Percentiles rank a stretch among this genome's conserved stretches.
Evolutionary conservation across 2,113 vertebrate species (phyloP).

Genomic region (Lasiurus cinereus): DNA sequence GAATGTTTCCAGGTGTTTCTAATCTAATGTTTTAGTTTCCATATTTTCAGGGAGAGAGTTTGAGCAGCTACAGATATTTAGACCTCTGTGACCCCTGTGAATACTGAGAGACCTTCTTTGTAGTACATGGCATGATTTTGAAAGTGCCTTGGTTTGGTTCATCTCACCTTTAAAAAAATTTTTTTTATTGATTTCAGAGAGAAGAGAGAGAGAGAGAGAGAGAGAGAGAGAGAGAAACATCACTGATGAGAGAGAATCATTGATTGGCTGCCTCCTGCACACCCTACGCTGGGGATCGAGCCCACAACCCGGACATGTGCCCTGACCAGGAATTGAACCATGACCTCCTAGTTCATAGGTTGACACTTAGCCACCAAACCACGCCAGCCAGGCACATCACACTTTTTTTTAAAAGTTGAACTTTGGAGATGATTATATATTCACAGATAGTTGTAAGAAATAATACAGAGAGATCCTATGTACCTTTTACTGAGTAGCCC

Average conservation of each 20-base stretch:
- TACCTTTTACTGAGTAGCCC: background rate
- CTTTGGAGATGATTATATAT: background rate
- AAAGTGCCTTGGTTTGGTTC: background rate
- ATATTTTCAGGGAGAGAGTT: background rate
- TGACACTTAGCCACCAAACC: too few species aligned
- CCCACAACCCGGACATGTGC: too few species aligned
- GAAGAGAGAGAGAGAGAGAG: too few species aligned
- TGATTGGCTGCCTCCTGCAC: too few species aligned
- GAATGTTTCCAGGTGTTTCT: background rate
- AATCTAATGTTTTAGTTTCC: background rate
- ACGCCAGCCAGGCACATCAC: background rate
- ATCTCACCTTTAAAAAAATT: background rate
- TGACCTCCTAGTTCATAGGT: too few species aligned
- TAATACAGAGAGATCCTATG: background rate
- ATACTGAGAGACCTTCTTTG: background rate
- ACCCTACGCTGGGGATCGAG: too few species aligned
- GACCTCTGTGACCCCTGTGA: background rate
- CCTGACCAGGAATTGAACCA: too few species aligned
- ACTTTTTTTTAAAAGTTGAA: background rate
- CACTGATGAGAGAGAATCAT: too few species aligned
- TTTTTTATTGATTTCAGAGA: too few species aligned
- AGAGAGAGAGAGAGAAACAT: too few species aligned
- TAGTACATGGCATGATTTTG: background rate
- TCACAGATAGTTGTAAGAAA: background rate
- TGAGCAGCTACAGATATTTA: background rate